These are phyloP conservation scores for Tetragonisca angustula DNA, from an alignment of 2,888 invertebrate genomes.

Conservation along the genomic window DNA sequence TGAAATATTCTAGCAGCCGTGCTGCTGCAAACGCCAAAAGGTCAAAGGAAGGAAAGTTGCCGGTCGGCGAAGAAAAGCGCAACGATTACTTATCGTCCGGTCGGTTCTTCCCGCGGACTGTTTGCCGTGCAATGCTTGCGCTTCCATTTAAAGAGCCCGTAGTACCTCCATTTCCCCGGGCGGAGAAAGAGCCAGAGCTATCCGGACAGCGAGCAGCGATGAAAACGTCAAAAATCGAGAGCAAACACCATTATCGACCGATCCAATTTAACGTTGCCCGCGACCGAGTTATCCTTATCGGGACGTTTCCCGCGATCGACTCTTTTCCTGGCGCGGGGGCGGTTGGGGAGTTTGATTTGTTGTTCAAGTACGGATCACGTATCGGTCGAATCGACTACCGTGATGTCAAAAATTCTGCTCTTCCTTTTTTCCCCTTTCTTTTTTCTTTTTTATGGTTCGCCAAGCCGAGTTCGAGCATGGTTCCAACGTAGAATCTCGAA, in stretches of 20 bases:
- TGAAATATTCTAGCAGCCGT: constrained; percentile 50
- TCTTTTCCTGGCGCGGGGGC: background rate
- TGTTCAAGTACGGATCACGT: background rate
- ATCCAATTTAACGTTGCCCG: constrained; percentile 41
- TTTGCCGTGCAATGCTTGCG: constrained; percentile 53
- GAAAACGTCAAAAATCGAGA: constrained; percentile 47
- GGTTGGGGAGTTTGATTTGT: constrained; percentile 21
- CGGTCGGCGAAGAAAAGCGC: constrained; percentile 40
- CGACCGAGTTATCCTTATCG: constrained; percentile 32
- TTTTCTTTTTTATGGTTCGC: background rate
- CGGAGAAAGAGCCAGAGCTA: constrained; percentile 38
- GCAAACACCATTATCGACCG: constrained; percentile 51
- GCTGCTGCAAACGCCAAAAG: background rate
- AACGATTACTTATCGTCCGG: constrained; percentile 57
- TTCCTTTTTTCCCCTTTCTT: background rate
- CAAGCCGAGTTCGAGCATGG: too few species aligned
- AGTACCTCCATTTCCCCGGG: constrained; percentile 23
- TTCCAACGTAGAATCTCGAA: constrained; percentile 2
- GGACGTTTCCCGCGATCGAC: constrained; percentile 18
- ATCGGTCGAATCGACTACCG: background rate
- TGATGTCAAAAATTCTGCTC: background rate
- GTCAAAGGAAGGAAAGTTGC: constrained; percentile 17
- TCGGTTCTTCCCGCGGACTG: constrained; percentile 32
- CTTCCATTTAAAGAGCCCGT: constrained; percentile 52
- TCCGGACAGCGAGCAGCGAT: constrained; percentile 10